Percentiles rank a stretch among this genome's conserved stretches.
Evolutionary conservation across 2,113 vertebrate genomes (phyloP).

Genomic region (Corythornis madagascariensis): DNA sequence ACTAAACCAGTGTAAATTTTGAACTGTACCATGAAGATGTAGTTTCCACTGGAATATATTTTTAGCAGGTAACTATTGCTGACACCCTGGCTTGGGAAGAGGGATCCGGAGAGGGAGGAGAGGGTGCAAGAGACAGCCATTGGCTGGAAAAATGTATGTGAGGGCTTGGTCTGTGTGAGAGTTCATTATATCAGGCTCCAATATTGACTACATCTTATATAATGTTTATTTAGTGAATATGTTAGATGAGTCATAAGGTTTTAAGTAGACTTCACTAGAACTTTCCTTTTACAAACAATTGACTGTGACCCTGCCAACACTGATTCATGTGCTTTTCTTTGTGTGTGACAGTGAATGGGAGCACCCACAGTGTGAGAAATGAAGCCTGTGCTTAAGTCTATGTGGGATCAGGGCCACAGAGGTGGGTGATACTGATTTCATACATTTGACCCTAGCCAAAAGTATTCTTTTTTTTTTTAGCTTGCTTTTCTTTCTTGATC

Average conservation of each 20-base stretch:
- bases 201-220: not conserved
- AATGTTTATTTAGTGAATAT: constrained; percentile 1
- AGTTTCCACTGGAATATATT: not conserved
- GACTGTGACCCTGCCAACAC: not conserved
- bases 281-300: constrained; percentile 1
- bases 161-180: not conserved
- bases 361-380: not conserved
- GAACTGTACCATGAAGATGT: not conserved
- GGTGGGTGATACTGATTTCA: not conserved
- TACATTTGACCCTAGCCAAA: not conserved
- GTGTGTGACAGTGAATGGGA: fast-evolving
- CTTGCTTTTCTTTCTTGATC: constrained; percentile 32
- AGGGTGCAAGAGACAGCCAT: not conserved
- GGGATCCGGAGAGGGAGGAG: not conserved
- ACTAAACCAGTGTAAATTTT: not conserved
- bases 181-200: not conserved
- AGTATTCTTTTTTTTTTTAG: not conserved
- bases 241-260: not conserved
- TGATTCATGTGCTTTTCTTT: not conserved
- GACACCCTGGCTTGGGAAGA: not conserved
- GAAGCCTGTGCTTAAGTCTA: not conserved
- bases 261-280: not conserved
- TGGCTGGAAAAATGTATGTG: not conserved
- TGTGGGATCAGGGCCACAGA: not conserved
- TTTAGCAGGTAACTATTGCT: not conserved